Conservation (phyloP, 1,140 invertebrate species). For the Neodiprion virginianus region DNA sequence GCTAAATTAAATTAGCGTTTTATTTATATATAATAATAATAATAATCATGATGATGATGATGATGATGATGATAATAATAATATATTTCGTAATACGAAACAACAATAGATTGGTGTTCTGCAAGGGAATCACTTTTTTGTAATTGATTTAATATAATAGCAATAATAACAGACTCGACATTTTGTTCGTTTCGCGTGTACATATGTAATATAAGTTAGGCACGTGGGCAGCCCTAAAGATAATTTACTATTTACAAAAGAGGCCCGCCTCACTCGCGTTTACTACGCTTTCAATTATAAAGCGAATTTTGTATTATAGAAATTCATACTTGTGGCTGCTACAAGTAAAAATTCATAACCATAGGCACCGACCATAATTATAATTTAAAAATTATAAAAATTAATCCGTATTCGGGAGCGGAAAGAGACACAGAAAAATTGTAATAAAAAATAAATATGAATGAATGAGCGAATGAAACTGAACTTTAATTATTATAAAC, state of each 20-base stretch:
- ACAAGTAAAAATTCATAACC: not conserved
- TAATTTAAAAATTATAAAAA: slow-evolving; percentile 1
- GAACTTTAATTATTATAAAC: not conserved
- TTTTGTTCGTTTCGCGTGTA: slow-evolving; percentile 1
- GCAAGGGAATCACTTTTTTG: not conserved
- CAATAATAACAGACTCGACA: slow-evolving; percentile 5
- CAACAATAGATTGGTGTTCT: not conserved
- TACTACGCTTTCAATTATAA: not conserved
- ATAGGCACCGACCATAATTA: slow-evolving; percentile 2
- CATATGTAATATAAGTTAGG: not conserved
- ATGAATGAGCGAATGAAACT: not conserved
- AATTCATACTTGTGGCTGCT: not conserved
- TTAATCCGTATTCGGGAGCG: not conserved
- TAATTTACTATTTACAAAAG: slow-evolving; percentile 6
- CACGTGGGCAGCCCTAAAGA: slow-evolving; percentile 4
- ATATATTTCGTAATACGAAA: slow-evolving; percentile 3
- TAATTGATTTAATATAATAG: not conserved
- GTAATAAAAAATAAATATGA: not conserved
- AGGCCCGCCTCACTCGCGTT: slow-evolving; percentile 4
- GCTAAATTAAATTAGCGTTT: slow-evolving; percentile 1
- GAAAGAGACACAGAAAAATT: not conserved
- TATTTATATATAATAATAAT: not conserved
- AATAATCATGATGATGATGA: no score
- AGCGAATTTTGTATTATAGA: not conserved
- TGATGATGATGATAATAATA: not conserved